phyloP scores from a whole-genome alignment of 1,140 invertebrate genomes.

The Sweltsa coloradensis region DNA sequence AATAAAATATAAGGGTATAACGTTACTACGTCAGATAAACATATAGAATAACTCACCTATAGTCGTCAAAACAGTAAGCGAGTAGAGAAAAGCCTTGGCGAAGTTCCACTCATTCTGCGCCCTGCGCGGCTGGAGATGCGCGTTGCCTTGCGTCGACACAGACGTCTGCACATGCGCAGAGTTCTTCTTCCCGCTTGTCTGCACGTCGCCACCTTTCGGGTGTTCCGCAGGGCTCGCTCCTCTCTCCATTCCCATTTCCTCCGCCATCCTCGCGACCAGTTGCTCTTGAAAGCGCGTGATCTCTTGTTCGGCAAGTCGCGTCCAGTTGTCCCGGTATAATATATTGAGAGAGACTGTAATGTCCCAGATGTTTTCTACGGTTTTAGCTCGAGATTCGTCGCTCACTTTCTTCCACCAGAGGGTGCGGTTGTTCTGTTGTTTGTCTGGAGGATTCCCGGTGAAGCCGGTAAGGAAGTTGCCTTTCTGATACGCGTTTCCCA shows the following conservation, averaged over 20 bases:
- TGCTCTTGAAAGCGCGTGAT: slow-evolving; percentile 81
- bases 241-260: slow-evolving; percentile 46
- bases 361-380: slow-evolving; percentile 86
- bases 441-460: neutral
- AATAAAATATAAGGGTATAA: too few species aligned
- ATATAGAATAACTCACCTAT: slow-evolving; percentile 59
- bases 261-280: slow-evolving; percentile 61
- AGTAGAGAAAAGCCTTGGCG: slow-evolving; percentile 88
- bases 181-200: too few species aligned
- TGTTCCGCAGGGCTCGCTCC: slow-evolving; percentile 30
- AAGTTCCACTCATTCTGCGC: slow-evolving; percentile 69
- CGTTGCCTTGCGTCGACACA: neutral
- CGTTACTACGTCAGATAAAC: neutral
- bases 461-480: neutral
- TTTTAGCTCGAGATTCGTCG: slow-evolving; percentile 53
- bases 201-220: too few species aligned
- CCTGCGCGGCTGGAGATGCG: slow-evolving; percentile 13
- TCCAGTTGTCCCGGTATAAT: slow-evolving; percentile 91
- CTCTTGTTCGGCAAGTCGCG: slow-evolving; percentile 69
- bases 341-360: slow-evolving; percentile 89
- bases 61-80: slow-evolving; percentile 88
- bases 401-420: slow-evolving; percentile 31
- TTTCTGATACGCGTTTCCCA: slow-evolving; percentile 5
- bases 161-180: too few species aligned
- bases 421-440: slow-evolving; percentile 27